Conservation (phyloP, 1,140 invertebrate genomes). For the Eriosoma lanigerum region DNA sequence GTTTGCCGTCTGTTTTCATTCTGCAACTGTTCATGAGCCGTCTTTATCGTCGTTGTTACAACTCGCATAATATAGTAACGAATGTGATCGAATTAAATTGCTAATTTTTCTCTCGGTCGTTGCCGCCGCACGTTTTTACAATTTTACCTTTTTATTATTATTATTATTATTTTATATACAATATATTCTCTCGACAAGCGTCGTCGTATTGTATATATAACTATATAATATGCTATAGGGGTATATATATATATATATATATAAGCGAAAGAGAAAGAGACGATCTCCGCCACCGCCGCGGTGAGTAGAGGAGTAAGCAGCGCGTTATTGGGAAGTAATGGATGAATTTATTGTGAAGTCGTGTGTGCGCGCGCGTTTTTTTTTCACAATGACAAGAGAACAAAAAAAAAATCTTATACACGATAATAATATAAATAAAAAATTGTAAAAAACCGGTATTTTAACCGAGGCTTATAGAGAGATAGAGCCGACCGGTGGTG, state of each 20-base stretch:
- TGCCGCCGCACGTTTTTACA: no score
- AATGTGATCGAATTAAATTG: slow-evolving; percentile 42
- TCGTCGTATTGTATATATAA: not conserved
- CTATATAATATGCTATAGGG: not conserved
- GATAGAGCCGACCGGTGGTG: not conserved
- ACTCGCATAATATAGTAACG: no score
- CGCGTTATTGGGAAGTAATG: slow-evolving; percentile 32
- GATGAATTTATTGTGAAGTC: slow-evolving; percentile 45
- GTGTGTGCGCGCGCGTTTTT: slow-evolving; percentile 10
- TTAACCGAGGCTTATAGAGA: slow-evolving; percentile 15
- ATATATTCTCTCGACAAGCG: slow-evolving; percentile 11
- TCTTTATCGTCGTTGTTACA: not conserved
- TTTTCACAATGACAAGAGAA: not conserved
- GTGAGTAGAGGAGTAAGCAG: not conserved
- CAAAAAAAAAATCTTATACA: slow-evolving; percentile 10
- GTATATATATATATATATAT: no score
- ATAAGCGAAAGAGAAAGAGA: not conserved
- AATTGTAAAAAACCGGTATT: slow-evolving; percentile 42
- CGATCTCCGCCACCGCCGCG: not conserved
- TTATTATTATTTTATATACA: not conserved
- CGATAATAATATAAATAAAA: not conserved
- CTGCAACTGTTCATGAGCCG: no score
- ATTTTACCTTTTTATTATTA: not conserved
- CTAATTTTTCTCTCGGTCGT: slow-evolving; percentile 16
- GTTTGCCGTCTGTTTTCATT: no score